Conservation (phyloP, 2,113 vertebrate genomes). For the Tachycineta bicolor region DNA sequence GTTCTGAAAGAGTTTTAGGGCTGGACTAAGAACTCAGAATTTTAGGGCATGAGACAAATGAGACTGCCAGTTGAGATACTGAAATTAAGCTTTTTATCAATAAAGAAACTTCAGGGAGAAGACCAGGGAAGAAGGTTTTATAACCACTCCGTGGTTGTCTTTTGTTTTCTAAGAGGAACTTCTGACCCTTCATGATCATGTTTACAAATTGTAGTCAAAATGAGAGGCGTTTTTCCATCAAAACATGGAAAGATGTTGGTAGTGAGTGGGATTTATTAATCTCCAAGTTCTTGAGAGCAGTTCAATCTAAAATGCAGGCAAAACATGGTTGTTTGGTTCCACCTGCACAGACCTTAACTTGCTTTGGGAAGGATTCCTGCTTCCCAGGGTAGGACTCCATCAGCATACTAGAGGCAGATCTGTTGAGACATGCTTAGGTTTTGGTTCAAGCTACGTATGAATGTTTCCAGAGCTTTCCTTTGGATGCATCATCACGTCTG, state of each 20-base stretch:
- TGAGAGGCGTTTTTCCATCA: neutral
- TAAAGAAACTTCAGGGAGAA: neutral
- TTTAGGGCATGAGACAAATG: neutral
- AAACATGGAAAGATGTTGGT: neutral
- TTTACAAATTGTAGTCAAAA: neutral
- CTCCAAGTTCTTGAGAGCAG: neutral
- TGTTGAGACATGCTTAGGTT: neutral
- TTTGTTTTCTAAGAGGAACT: neutral
- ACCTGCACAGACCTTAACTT: neutral
- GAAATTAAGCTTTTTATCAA: neutral
- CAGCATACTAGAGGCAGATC: neutral
- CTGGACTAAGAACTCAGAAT: neutral
- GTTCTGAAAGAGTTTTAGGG: neutral
- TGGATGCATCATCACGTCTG: fast-evolving
- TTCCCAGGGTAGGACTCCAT: neutral
- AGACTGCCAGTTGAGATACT: neutral
- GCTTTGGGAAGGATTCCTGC: neutral
- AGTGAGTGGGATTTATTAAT: neutral
- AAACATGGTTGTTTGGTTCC: neutral
- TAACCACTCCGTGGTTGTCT: neutral
- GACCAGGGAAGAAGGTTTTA: neutral
- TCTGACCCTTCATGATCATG: neutral
- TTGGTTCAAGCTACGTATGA: neutral
- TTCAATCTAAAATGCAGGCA: neutral
- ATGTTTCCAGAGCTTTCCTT: neutral